Evolutionary conservation across 2,797 vertebrate genomes (phyloP).

Genomic region (Gambelia wislizenii): DNA sequence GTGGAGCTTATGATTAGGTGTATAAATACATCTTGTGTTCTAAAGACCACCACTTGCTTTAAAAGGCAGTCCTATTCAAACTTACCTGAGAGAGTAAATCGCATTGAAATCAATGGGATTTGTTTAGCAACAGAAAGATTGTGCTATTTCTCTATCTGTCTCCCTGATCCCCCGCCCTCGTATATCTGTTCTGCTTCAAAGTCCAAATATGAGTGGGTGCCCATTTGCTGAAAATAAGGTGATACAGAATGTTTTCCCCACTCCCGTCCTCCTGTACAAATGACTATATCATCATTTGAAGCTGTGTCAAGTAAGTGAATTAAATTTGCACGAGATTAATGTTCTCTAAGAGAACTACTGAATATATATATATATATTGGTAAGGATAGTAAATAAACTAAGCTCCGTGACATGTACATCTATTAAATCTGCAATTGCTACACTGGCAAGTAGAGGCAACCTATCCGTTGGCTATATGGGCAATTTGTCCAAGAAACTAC

Average conservation of each 20-base stretch:
- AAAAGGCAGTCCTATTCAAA: not conserved
- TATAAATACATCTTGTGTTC: constrained; percentile 25
- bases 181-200: not conserved
- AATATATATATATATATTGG: constrained; percentile 34
- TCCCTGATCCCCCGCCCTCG: not conserved
- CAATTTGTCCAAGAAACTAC: constrained; percentile 8
- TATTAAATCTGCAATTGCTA: constrained; percentile 27
- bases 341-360: constrained; percentile 41
- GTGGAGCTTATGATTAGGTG: too few species aligned
- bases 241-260: not conserved
- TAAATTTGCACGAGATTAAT: constrained; percentile 52
- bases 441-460: constrained; percentile 6
- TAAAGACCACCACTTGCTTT: not conserved
- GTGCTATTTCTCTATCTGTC: not conserved
- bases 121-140: not conserved
- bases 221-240: constrained; percentile 22
- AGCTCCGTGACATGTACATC: not conserved
- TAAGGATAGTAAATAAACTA: constrained; percentile 51
- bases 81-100: not conserved
- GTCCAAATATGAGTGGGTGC: constrained; percentile 38
- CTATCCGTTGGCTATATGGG: constrained; percentile 5
- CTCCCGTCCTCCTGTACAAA: constrained; percentile 32
- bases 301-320: constrained; percentile 45
- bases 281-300: constrained; percentile 37
- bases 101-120: too few species aligned